Conservation (phyloP, 2,113 vertebrate genomes). For the Tragelaphus strepsiceros region DNA sequence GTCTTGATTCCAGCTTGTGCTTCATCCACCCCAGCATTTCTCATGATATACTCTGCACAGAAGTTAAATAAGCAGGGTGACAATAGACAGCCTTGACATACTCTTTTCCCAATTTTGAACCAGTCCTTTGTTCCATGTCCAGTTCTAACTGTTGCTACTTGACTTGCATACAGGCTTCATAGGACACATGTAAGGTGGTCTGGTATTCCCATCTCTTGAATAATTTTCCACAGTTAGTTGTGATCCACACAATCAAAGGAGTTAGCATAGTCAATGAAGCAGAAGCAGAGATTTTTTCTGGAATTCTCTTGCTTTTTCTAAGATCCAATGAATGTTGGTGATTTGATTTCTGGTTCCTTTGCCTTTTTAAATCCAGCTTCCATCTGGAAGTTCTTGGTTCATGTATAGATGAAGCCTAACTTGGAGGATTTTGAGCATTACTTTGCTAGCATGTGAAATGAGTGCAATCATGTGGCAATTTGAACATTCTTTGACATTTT, state of each 20-base stretch:
- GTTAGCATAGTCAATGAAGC: not conserved
- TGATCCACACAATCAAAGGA: not conserved
- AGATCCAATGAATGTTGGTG: not conserved
- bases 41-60: not conserved
- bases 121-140: not conserved
- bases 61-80: not conserved
- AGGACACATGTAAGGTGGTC: not conserved
- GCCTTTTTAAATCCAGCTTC: not conserved
- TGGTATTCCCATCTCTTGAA: not conserved
- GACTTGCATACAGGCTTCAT: not conserved
- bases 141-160: not conserved
- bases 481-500: not conserved
- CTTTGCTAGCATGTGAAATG: not conserved
- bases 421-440: not conserved
- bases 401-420: not conserved
- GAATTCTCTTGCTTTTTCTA: not conserved
- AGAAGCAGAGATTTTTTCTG: not conserved
- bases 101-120: not conserved
- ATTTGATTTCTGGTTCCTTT: not conserved
- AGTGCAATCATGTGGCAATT: not conserved
- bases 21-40: fast-evolving
- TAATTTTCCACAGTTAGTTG: not conserved
- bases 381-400: not conserved
- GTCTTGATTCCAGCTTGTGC: not conserved
- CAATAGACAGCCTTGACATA: not conserved